Evolutionary conservation across 2,113 vertebrate species (phyloP).

Genomic region (Petroica traversi): DNA sequence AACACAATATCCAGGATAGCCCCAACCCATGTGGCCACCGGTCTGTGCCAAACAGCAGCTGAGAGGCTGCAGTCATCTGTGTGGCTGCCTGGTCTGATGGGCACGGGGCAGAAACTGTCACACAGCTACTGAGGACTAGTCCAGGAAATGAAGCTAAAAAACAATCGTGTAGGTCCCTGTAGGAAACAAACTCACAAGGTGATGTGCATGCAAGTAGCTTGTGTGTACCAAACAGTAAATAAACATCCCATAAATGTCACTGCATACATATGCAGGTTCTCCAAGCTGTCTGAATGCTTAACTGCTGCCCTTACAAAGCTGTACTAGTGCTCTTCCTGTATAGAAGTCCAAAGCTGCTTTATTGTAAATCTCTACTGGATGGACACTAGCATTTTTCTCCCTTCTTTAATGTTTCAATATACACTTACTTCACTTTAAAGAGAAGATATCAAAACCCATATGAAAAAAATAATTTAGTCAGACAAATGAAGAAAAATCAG

Average conservation of each 20-base stretch:
- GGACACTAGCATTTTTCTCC: background rate
- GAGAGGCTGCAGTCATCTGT: background rate
- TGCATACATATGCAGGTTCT: background rate
- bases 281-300: background rate
- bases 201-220: background rate
- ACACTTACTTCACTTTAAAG: background rate
- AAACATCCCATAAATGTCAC: background rate
- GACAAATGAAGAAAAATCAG: background rate
- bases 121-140: background rate
- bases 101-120: background rate
- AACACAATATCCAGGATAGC: background rate
- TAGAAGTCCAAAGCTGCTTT: background rate
- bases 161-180: fast-evolving
- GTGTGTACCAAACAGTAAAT: background rate
- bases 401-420: background rate
- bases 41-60: background rate
- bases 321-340: background rate
- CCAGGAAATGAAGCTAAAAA: background rate
- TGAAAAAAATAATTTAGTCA: background rate
- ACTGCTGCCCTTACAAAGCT: background rate
- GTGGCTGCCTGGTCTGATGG: background rate
- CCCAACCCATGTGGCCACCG: background rate
- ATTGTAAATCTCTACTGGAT: background rate
- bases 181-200: background rate
- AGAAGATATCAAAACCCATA: background rate